Evolutionary conservation across 92 coral and sea anemone species (phyloP), one percentile per base, ranked within the genome.

Genomic region (Heteractis magnifica): DNA sequence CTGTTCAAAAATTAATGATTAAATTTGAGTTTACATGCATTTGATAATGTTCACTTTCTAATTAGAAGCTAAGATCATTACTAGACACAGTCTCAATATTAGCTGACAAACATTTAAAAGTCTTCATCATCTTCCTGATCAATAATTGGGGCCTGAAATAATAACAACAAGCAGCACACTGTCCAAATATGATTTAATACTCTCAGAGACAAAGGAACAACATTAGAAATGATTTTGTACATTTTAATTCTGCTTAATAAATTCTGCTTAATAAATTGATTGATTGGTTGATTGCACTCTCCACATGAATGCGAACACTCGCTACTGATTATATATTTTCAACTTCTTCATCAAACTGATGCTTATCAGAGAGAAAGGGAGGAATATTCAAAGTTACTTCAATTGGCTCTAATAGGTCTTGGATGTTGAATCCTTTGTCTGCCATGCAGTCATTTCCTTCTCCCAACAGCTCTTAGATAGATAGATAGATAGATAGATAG

Each of bases 391-490:
- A 62, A 56, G 79, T 80, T 52, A 89, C 84, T 23, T 78, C 83
- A 53, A 86, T 58, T 26, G 85, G 84, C 68, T 79, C 86, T 58
- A 90, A 73, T 49, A 83, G 77, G 73, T 90, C 93, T 81, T 83
- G 65, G 62, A 89, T 81, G 10, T 83, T 59, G 52, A 88, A 88
- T 9, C 88, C 88, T 26, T 26, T 26, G 26, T 26, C 70, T 86
- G 88, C 88, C 93, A 87, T 90, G 15, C 83, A 78, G 60, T 79
- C 93, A 81, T 89, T 90, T 51, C 79, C 92, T 23, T 76, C 51
- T 34, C 82, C 81, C 84, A 86, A 89, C 49, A 89, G 76, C 60
- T 26, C 26, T n/a, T n/a, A n/a, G n/a, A n/a, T n/a, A n/a, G n/a
- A n/a, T n/a, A n/a, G n/a, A n/a, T n/a, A n/a, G n/a, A n/a, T n/a